phyloP scores from a whole-genome alignment of 2,113 vertebrate species.

The Syrrhaptes paradoxus region DNA sequence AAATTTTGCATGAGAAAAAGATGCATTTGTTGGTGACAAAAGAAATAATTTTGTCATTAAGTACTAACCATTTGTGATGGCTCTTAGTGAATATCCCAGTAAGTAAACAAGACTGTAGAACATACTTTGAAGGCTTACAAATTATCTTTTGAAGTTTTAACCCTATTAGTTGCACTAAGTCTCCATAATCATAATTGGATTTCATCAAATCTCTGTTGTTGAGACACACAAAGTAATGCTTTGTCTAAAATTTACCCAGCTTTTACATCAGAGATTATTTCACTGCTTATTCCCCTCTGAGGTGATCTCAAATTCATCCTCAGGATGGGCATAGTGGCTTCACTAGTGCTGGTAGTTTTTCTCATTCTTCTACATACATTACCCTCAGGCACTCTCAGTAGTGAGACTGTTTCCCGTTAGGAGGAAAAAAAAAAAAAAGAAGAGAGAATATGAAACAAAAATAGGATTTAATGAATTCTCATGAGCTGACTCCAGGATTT shows the following conservation, averaged over 20 bases:
- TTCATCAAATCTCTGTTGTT: background rate
- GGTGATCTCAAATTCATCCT: background rate
- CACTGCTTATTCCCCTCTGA: background rate
- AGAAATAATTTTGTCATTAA: background rate
- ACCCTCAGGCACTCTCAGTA: background rate
- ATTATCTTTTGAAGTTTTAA: background rate
- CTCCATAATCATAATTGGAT: background rate
- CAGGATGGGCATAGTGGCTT: background rate
- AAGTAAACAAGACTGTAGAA: background rate
- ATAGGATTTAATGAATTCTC: slow-evolving; percentile 44
- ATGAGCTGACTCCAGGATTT: slow-evolving; percentile 46
- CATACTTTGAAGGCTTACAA: background rate
- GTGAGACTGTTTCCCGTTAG: background rate
- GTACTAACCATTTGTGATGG: background rate
- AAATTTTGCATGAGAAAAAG: background rate
- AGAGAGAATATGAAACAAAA: background rate
- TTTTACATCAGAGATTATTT: background rate
- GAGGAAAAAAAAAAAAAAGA: background rate
- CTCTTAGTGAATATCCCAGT: background rate
- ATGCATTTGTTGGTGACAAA: background rate
- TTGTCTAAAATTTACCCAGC: background rate
- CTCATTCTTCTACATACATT: background rate
- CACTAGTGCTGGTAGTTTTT: background rate
- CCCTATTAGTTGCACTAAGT: background rate
- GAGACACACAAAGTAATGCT: background rate